phyloP scores from a whole-genome alignment of 1,140 invertebrate species.

The Drosophila lacertosa region DNA sequence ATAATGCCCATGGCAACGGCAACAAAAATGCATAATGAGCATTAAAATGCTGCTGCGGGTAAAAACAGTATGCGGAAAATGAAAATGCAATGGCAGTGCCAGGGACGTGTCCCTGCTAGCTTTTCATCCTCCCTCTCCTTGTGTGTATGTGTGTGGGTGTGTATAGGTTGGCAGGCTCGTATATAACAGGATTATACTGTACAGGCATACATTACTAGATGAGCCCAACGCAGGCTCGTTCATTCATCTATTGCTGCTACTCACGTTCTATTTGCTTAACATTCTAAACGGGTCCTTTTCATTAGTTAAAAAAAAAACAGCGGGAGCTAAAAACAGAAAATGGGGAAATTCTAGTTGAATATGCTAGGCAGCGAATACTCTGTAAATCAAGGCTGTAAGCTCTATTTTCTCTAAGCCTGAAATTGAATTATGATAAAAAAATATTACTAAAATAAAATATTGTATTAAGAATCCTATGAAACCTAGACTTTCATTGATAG shows the following conservation, averaged over 20 bases:
- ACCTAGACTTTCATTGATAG: too few relatives aligned
- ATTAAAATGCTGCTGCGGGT: conserved; percentile 75
- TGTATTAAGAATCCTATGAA: too few relatives aligned
- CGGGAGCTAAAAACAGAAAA: conserved; percentile 30
- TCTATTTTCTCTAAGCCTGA: too few relatives aligned
- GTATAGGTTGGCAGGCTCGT: conserved; percentile 5
- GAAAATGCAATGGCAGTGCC: conserved; percentile 74
- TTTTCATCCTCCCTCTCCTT: too few relatives aligned
- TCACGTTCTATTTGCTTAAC: conserved; percentile 81
- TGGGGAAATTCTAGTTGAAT: not conserved
- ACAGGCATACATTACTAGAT: conserved; percentile 60
- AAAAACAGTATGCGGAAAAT: conserved; percentile 51
- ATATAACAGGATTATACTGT: conserved; percentile 69
- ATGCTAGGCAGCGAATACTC: conserved; percentile 4
- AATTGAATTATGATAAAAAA: too few relatives aligned
- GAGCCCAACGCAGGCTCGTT: conserved; percentile 32
- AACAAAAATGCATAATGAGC: conserved; percentile 81
- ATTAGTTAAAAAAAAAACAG: conserved; percentile 67
- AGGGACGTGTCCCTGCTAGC: conserved; percentile 31
- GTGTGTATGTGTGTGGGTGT: conserved; percentile 17
- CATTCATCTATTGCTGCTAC: conserved; percentile 60
- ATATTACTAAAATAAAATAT: not conserved
- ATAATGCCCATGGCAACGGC: conserved; percentile 71
- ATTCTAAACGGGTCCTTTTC: conserved; percentile 81
- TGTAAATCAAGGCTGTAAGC: too few relatives aligned